phyloP scores from a whole-genome alignment of 92 coral and sea anemone species.

The Heliopora coerulea region DNA sequence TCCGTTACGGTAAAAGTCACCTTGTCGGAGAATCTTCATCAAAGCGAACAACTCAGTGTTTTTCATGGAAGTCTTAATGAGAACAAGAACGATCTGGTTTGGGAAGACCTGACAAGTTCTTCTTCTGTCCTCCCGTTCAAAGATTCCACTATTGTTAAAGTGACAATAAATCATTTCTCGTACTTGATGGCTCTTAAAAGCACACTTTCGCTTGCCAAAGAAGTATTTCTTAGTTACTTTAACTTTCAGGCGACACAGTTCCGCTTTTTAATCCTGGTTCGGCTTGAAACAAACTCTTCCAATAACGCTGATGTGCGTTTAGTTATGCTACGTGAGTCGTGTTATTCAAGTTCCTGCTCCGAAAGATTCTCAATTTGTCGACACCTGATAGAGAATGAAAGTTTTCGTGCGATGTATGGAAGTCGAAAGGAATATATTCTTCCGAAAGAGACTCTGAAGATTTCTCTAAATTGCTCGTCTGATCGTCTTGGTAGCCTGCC shows the following conservation, averaged over 20 bases:
- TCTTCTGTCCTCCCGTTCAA: slow-evolving; percentile 4
- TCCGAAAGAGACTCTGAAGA: background rate
- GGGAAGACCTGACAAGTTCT: background rate
- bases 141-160: background rate
- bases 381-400: slow-evolving; percentile 7
- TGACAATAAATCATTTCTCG: slow-evolving; percentile 5
- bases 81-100: background rate
- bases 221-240: background rate
- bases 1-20: background rate
- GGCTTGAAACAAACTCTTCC: background rate
- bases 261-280: background rate
- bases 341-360: background rate
- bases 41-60: slow-evolving; percentile 9
- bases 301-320: background rate
- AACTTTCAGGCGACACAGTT: background rate
- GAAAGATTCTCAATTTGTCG: background rate
- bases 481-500: too few relatives aligned
- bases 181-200: background rate
- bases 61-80: slow-evolving; percentile 8
- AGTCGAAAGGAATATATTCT: slow-evolving; percentile 2
- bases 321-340: slow-evolving; percentile 9
- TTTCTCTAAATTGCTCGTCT: background rate
- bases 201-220: background rate
- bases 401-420: slow-evolving; percentile 23
- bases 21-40: slow-evolving; percentile 10